A percentile compares a stretch with the other conserved stretches of the same genome.
Conservation (phyloP, 2,113 vertebrate genomes). For the Seriola quinqueradiata region DNA sequence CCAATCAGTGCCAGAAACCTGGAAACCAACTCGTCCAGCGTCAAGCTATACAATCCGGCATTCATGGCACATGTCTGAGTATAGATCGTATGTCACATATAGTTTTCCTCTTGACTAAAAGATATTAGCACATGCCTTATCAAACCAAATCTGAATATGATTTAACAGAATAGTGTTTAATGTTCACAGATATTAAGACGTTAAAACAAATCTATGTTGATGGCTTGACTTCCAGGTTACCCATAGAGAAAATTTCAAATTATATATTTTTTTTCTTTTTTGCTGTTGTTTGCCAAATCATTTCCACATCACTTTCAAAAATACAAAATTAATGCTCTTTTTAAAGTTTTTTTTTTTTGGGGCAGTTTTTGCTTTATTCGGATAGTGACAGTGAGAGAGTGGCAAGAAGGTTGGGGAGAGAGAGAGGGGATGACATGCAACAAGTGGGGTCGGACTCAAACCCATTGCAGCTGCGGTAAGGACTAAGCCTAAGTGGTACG, state of each 20-base stretch:
- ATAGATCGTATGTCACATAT: not conserved
- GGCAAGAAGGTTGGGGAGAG: too few species aligned
- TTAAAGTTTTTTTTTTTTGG: not conserved
- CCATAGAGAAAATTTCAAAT: not conserved
- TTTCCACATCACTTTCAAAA: slow-evolving; percentile 4
- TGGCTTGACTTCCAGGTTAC: not conserved
- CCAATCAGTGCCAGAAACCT: not conserved
- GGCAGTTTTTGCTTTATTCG: too few species aligned
- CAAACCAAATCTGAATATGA: not conserved
- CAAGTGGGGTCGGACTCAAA: too few species aligned
- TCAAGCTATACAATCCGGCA: not conserved
- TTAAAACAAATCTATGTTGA: not conserved
- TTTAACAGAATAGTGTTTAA: not conserved
- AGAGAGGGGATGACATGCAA: too few species aligned
- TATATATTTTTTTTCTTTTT: not conserved
- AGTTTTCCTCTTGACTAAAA: not conserved
- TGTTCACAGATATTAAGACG: not conserved
- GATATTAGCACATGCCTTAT: not conserved
- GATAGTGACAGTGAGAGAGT: too few species aligned
- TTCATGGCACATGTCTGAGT: not conserved
- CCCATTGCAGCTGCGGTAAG: too few species aligned
- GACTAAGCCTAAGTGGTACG: too few species aligned
- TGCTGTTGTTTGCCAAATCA: not conserved
- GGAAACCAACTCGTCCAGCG: not conserved
- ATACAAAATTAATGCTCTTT: not conserved